A percentile compares a stretch with the other conserved stretches of the same genome.
Evolutionary conservation across 2,797 vertebrate species (phyloP).

Genomic region (Rallus crepitans): DNA sequence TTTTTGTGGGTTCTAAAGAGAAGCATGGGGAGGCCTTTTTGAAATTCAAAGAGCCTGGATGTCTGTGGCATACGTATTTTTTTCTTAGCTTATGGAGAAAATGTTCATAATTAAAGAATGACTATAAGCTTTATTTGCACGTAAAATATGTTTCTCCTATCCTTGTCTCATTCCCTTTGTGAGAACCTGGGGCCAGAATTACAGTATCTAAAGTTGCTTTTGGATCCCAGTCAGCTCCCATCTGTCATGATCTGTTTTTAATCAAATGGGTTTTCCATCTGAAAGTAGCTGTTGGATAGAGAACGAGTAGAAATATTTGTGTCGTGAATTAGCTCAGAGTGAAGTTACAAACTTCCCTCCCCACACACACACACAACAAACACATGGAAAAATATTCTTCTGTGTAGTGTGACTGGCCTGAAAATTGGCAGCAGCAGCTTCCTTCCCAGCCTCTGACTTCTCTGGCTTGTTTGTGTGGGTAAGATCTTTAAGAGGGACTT

Average conservation of each 20-base stretch:
- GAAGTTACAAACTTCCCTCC: conserved; percentile 2
- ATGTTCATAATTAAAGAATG: neutral
- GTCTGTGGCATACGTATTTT: neutral
- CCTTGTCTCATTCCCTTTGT: conserved; percentile 14
- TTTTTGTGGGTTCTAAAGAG: neutral
- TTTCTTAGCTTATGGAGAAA: conserved; percentile 10
- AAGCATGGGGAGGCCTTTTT: neutral
- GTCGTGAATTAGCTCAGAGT: conserved; percentile 55
- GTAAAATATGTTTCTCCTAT: conserved; percentile 4
- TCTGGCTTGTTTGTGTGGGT: neutral
- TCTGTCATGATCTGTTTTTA: conserved; percentile 62
- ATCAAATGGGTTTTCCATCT: conserved; percentile 65
- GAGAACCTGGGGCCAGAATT: conserved; percentile 48
- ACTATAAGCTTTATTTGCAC: neutral
- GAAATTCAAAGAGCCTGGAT: neutral
- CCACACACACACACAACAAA: conserved; percentile 4
- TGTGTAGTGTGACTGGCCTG: neutral
- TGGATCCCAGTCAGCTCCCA: conserved; percentile 54
- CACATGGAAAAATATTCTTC: conserved; percentile 61
- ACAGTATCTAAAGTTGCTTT: conserved; percentile 56
- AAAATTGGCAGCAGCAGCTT: conserved; percentile 29
- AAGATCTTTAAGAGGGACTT: neutral
- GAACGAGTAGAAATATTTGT: conserved; percentile 50
- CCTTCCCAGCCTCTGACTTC: conserved; percentile 20
- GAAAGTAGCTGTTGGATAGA: conserved; percentile 59